Evolutionary conservation across 2,113 vertebrate species (phyloP).

Genomic region (Brachypodius melanocephalos): DNA sequence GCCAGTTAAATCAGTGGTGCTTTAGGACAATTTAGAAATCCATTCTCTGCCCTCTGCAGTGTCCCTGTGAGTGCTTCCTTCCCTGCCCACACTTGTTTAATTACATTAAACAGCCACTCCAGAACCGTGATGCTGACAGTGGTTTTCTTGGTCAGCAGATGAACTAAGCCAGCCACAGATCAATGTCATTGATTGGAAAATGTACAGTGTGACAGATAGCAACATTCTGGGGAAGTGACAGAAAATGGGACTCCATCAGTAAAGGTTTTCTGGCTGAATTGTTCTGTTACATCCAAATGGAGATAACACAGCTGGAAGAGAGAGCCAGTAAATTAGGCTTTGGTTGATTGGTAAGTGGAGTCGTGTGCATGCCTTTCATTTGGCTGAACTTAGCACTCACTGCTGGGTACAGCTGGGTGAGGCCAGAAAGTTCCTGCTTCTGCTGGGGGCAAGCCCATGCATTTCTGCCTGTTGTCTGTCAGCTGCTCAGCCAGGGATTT

Average conservation of each 20-base stretch:
- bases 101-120: background rate
- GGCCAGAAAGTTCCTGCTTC: background rate
- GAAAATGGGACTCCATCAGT: background rate
- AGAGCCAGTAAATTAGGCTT: background rate
- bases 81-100: background rate
- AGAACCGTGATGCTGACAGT: background rate
- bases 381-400: background rate
- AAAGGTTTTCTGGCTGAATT: background rate
- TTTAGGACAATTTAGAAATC: background rate
- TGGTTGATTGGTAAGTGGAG: background rate
- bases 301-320: background rate
- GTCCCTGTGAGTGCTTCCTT: background rate
- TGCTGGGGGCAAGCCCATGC: background rate
- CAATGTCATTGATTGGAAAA: background rate
- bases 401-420: background rate
- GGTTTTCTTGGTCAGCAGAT: background rate
- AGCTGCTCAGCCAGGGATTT: background rate
- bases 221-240: background rate
- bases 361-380: accelerated
- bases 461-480: background rate
- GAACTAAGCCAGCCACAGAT: background rate
- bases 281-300: background rate
- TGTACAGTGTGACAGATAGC: background rate
- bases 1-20: background rate
- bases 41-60: background rate